Conservation (phyloP, 2,888 invertebrate species). For the Apeira syringaria region DNA sequence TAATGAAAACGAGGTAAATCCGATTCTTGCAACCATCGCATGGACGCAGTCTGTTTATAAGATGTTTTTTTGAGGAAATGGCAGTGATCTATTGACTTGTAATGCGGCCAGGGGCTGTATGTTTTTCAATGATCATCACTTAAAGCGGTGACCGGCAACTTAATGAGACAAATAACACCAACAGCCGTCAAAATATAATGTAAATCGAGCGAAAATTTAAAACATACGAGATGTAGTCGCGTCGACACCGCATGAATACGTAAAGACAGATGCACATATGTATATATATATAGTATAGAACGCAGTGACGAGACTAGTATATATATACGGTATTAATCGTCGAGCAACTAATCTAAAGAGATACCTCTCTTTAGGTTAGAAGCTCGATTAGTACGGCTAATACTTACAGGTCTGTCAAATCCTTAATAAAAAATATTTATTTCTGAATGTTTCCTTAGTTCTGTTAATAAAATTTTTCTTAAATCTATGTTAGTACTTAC, state of each 20-base stretch:
- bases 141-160: constrained; percentile 16
- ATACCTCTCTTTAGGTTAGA: too few species aligned
- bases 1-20: constrained; percentile 15
- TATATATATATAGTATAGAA: too few species aligned
- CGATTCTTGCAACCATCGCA: constrained; percentile 5
- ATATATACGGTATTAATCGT: too few species aligned
- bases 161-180: constrained; percentile 8
- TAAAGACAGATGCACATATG: constrained; percentile 27
- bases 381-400: too few species aligned
- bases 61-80: neutral
- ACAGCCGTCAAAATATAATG: constrained; percentile 3
- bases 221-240: constrained; percentile 4
- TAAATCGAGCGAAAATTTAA: constrained; percentile 12
- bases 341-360: too few species aligned
- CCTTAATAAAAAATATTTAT: too few species aligned
- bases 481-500: too few species aligned
- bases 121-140: constrained; percentile 4
- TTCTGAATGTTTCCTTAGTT: too few species aligned
- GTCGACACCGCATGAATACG: constrained; percentile 28
- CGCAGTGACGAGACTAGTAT: too few species aligned
- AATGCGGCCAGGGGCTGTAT: neutral
- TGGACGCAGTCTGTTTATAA: neutral
- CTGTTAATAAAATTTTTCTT: too few species aligned
- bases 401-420: too few species aligned
- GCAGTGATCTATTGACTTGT: neutral